Percentiles rank a stretch among this genome's conserved stretches.
Evolutionary conservation across 1,140 invertebrate genomes (phyloP).

Genomic region (Drosophila insularis): DNA sequence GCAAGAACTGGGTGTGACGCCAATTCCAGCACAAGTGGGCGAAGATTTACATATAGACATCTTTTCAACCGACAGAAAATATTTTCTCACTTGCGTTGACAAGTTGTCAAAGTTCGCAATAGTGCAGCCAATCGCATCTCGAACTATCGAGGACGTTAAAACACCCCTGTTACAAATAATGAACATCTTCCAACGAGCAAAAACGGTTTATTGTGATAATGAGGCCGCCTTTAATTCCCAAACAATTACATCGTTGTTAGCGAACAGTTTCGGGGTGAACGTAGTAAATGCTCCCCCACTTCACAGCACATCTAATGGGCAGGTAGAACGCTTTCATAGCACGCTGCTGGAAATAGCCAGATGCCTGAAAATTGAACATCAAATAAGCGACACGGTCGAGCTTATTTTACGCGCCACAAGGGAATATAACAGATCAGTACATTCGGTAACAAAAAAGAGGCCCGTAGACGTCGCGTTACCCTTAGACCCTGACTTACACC

Average conservation of each 20-base stretch:
- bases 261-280: constrained; percentile 2
- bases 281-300: constrained; percentile 12
- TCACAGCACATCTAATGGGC: constrained; percentile 5
- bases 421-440: constrained; percentile 17
- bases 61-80: not conserved
- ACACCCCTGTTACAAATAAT: no score
- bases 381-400: constrained; percentile 3
- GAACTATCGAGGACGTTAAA: no score
- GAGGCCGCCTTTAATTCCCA: not conserved
- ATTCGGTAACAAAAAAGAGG: constrained; percentile 18
- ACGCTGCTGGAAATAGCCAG: constrained; percentile 19
- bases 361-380: constrained; percentile 6
- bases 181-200: no score
- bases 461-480: constrained; percentile 13
- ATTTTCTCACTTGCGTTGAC: constrained; percentile 1
- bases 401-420: constrained; percentile 14
- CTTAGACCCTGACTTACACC: not conserved
- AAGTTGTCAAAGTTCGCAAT: no score
- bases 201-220: constrained; percentile 25
- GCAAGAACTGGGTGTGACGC: no score
- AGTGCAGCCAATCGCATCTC: no score
- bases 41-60: not conserved
- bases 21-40: not conserved
- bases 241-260: not conserved
- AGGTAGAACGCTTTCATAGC: constrained; percentile 14